Percentiles rank a stretch among this genome's conserved stretches.
phyloP scores from a whole-genome alignment of 2,888 invertebrate genomes.

The Apotomis capreana region DNA sequence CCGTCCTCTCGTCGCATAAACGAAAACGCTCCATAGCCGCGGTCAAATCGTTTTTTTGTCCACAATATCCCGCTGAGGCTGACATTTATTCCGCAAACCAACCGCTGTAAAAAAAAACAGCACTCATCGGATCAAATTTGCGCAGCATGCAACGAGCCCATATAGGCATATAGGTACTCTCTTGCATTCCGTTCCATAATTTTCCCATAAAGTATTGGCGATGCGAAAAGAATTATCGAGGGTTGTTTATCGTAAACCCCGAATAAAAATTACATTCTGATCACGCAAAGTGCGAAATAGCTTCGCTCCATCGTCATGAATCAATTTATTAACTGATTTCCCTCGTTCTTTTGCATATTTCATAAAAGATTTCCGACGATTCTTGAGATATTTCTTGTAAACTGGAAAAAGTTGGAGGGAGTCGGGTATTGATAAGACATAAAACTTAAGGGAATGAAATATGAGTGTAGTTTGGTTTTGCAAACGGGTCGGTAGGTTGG shows the following conservation, averaged over 20 bases:
- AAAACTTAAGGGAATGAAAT: slow-evolving; percentile 27
- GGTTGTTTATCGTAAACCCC: slow-evolving; percentile 37
- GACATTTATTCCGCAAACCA: slow-evolving; percentile 15
- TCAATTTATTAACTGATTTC: slow-evolving; percentile 51
- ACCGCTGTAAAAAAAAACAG: slow-evolving; percentile 11
- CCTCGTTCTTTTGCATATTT: slow-evolving; percentile 39
- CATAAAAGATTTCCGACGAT: slow-evolving; percentile 46
- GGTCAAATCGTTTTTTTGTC: slow-evolving; percentile 7
- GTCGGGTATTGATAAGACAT: slow-evolving; percentile 23
- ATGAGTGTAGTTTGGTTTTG: slow-evolving; percentile 30
- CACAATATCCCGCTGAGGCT: background rate
- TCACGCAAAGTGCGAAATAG: slow-evolving; percentile 39
- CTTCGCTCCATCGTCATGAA: slow-evolving; percentile 50
- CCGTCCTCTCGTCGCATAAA: background rate
- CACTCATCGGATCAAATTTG: slow-evolving; percentile 1
- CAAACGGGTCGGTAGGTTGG: slow-evolving; percentile 6
- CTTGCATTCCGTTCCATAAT: slow-evolving; percentile 2
- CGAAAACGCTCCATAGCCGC: slow-evolving; percentile 9
- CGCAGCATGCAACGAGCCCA: background rate
- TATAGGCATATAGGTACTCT: no score
- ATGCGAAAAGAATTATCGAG: slow-evolving; percentile 33
- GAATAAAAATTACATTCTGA: slow-evolving; percentile 37
- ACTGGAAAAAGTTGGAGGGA: slow-evolving; percentile 30
- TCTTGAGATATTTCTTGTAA: slow-evolving; percentile 43
- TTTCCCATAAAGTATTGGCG: slow-evolving; percentile 20